phyloP scores from a whole-genome alignment of 1,140 invertebrate genomes.

The Arctopsyche grandis region DNA sequence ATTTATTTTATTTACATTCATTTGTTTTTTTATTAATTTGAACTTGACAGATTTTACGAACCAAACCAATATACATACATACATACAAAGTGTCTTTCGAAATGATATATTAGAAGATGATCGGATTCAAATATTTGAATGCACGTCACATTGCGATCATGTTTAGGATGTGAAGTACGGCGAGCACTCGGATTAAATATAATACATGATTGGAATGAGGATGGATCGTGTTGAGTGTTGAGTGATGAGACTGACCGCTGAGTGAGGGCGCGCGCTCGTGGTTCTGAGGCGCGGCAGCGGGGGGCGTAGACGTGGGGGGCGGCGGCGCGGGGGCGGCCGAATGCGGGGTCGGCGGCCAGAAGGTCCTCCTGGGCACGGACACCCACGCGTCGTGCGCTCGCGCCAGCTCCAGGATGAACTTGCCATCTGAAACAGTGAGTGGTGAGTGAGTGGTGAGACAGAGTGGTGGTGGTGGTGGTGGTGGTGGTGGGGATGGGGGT shows the following conservation, averaged over 20 bases:
- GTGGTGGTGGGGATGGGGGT: background rate
- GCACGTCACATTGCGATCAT: too few species aligned
- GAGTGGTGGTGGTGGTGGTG: background rate
- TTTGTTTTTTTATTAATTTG: too few species aligned
- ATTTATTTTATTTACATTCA: too few species aligned
- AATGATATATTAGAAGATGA: too few species aligned
- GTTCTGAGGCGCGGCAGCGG: slow-evolving; percentile 42
- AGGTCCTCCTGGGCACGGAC: slow-evolving; percentile 85
- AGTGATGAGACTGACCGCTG: slow-evolving; percentile 63
- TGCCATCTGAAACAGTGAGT: slow-evolving; percentile 73
- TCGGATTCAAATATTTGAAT: too few species aligned
- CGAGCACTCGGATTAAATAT: too few species aligned
- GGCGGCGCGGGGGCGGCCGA: slow-evolving; percentile 69
- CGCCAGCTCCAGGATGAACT: slow-evolving; percentile 87
- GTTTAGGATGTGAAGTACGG: too few species aligned
- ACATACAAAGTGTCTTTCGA: too few species aligned
- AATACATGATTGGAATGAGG: too few species aligned
- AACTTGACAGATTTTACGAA: too few species aligned
- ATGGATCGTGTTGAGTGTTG: too few species aligned
- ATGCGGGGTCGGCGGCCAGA: slow-evolving; percentile 79
- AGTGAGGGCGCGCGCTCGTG: slow-evolving; percentile 61
- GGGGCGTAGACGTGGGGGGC: slow-evolving; percentile 57
- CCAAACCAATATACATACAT: too few species aligned
- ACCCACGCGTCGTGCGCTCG: slow-evolving; percentile 86
- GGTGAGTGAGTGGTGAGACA: background rate